A percentile compares a stretch with the other conserved stretches of the same genome.
These are phyloP conservation scores for Drosophila mimica DNA, from an alignment of 2,888 invertebrate genomes.

Conservation along the genomic window DNA sequence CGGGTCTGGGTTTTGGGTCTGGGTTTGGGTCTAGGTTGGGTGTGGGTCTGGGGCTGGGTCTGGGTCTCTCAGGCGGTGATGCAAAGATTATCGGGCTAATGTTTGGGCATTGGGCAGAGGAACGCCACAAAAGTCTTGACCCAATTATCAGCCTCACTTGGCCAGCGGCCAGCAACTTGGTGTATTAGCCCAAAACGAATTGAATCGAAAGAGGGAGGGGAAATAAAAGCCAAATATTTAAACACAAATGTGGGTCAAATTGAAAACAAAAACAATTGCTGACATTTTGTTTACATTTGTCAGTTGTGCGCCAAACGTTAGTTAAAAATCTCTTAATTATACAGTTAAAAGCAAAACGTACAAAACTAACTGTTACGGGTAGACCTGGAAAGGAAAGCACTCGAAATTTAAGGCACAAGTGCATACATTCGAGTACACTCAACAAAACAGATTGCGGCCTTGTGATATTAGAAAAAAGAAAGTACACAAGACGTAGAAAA, in stretches of 20 bases:
- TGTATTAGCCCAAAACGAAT: slow-evolving; percentile 49
- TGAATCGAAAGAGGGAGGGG: slow-evolving; percentile 30
- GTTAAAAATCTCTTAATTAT: slow-evolving; percentile 37
- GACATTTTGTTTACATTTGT: slow-evolving; percentile 57
- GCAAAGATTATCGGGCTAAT: slow-evolving; percentile 53
- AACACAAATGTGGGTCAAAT: slow-evolving; percentile 40
- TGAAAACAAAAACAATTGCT: slow-evolving; percentile 45
- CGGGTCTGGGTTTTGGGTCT: not conserved
- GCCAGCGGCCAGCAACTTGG: slow-evolving; percentile 43
- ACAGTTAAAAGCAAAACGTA: slow-evolving; percentile 8
- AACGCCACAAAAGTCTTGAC: slow-evolving; percentile 38
- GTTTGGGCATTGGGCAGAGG: slow-evolving; percentile 10
- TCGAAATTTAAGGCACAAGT: slow-evolving; percentile 3
- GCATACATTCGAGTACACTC: not conserved
- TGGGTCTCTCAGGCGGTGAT: slow-evolving; percentile 4
- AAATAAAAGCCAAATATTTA: slow-evolving; percentile 25
- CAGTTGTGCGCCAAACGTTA: slow-evolving; percentile 30
- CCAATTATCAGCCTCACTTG: slow-evolving; percentile 49
- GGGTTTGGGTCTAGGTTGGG: not conserved
- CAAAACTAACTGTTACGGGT: slow-evolving; percentile 28
- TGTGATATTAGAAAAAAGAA: not conserved
- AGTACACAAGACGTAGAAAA: not conserved
- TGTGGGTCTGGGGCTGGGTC: not conserved
- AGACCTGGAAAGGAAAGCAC: slow-evolving; percentile 6
- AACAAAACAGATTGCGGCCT: not conserved